Evolutionary conservation across 92 coral and sea anemone species (phyloP), one percentile per base, ranked within the genome.

Genomic region (Porites divaricata): DNA sequence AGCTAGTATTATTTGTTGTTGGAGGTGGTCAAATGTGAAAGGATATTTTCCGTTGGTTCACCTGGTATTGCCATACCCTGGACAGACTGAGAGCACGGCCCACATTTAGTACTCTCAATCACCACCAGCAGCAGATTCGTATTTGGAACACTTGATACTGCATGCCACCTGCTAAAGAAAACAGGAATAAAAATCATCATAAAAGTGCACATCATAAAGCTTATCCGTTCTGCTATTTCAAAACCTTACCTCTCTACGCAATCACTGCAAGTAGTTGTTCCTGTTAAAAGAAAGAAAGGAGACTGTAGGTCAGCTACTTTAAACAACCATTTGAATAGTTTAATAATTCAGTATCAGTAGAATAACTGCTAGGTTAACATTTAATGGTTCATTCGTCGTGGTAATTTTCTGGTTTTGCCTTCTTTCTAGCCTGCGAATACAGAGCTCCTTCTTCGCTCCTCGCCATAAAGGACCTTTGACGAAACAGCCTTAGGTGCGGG

Each of bases 101-200:
- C 97, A 86, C 92, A 93, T 35, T 0, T 0, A 19, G 72, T 78
- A 21, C 92, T 93, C 17, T 93, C 76, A 15, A 95, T 93, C 45
- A 95, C 98, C 61, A 96, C 87, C 9, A 96, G 93, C 76, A 75
- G 89, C 26, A 96, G 82, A 75, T 96, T 96, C 66, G 95, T 96
- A 24, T 89, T 56, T 8, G 87, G 95, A 0, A 96, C 95, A 74
- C 92, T 95, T 66, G 91, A 78, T 2, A 96, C 90, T 6, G 88
- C 79, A 72, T 90, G 95, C 12, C 8, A 22, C 80, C 98, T 93
- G 72, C 16, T 17, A 66, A 9, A 51, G 15, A 8, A 66, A 79
- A 67, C 25, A 66, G 53, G 20, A 17, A 17, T 21, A 76, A 84
- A 1, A 25, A n/a, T 49, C 14, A 76, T 53, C 24, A 15, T 75